A percentile compares a stretch with the other conserved stretches of the same genome.
These are phyloP conservation scores for Acridotheres tristis DNA, from an alignment of 2,797 vertebrate genomes.

Conservation along the genomic window DNA sequence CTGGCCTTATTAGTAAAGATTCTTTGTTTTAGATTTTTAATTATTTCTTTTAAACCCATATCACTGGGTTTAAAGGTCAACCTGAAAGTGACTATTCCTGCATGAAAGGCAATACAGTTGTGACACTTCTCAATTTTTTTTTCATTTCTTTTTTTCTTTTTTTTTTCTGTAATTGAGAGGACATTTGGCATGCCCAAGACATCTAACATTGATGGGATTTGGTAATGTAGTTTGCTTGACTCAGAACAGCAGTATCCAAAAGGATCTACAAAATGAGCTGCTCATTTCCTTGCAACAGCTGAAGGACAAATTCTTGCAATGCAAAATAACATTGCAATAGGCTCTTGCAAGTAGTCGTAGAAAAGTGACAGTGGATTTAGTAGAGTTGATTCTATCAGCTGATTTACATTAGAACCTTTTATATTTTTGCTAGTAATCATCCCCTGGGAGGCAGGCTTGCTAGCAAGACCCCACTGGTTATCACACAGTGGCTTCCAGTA, in stretches of 20 bases:
- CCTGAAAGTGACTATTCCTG: not conserved
- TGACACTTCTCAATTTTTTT: not conserved
- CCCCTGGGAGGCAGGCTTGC: not conserved
- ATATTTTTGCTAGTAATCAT: not conserved
- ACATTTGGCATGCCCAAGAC: not conserved
- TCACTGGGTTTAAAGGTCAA: not conserved
- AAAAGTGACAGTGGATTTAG: not conserved
- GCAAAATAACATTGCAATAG: not conserved
- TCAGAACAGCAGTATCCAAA: not conserved
- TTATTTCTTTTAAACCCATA: not conserved
- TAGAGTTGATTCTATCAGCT: not conserved
- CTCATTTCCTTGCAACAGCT: not conserved
- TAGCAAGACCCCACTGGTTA: not conserved
- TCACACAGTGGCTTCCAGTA: not conserved
- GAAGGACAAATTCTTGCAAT: not conserved
- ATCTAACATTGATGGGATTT: not conserved
- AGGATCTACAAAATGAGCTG: not conserved
- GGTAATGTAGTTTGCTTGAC: not conserved
- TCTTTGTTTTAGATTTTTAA: not conserved
- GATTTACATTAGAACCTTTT: not conserved
- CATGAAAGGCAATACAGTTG: not conserved
- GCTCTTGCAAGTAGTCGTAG: not conserved
- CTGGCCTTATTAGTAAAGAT: not conserved
- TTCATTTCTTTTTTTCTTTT: accelerated
- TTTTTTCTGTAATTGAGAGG: not conserved